phyloP scores from a whole-genome alignment of 2,888 invertebrate species.

The Caenorhabditis plicata region DNA sequence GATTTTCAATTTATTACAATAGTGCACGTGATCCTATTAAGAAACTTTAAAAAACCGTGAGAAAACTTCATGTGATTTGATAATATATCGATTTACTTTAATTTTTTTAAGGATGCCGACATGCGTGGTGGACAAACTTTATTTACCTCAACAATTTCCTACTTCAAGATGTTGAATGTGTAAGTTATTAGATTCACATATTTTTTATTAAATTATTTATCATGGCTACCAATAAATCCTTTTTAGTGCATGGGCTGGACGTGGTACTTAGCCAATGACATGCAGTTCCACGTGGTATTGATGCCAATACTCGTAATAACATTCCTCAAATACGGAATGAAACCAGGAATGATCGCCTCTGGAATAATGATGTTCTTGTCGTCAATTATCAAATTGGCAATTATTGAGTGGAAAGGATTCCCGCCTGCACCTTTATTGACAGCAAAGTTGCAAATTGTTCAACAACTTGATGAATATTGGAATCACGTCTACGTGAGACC shows the following conservation, averaged over 20 bases:
- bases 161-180: slow-evolving; percentile 60
- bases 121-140: slow-evolving; percentile 65
- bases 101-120: slow-evolving; percentile 38
- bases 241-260: slow-evolving; percentile 74
- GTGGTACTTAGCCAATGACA: slow-evolving; percentile 78
- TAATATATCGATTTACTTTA: neutral
- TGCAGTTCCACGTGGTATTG: slow-evolving; percentile 74
- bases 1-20: too few relatives aligned
- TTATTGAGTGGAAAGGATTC: slow-evolving; percentile 52
- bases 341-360: slow-evolving; percentile 35
- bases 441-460: slow-evolving; percentile 57
- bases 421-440: slow-evolving; percentile 64
- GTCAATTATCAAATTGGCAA: slow-evolving; percentile 40
- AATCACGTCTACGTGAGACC: slow-evolving; percentile 67
- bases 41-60: too few relatives aligned
- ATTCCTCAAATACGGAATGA: slow-evolving; percentile 63
- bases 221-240: too few relatives aligned
- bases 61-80: neutral
- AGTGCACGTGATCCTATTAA: too few relatives aligned
- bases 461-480: slow-evolving; percentile 61
- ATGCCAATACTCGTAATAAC: slow-evolving; percentile 75
- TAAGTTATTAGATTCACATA: slow-evolving; percentile 22
- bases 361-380: slow-evolving; percentile 31
- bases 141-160: slow-evolving; percentile 66
- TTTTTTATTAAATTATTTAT: neutral